Conservation (phyloP, 2,888 invertebrate species). For the Volucella bombylans region DNA sequence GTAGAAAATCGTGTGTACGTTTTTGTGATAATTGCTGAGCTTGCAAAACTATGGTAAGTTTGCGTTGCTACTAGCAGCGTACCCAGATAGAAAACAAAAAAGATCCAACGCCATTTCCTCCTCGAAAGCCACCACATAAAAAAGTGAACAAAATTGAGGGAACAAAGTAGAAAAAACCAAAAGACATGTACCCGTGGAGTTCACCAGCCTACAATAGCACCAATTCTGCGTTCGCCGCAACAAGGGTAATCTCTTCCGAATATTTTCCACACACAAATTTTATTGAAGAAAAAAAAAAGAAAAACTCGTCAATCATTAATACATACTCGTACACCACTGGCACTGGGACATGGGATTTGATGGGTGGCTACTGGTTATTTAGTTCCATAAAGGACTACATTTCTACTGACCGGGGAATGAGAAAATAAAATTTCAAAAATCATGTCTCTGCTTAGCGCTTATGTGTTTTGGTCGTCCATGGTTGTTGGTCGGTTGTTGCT, state of each 20-base stretch:
- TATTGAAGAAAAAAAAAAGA: conserved; percentile 9
- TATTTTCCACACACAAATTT: conserved; percentile 36
- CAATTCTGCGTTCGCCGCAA: conserved; percentile 62
- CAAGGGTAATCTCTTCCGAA: conserved; percentile 63
- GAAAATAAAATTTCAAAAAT: conserved; percentile 4
- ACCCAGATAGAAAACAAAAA: conserved; percentile 46
- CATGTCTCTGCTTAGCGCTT: conserved; percentile 25
- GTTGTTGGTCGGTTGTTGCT: background rate
- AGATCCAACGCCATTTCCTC: conserved; percentile 54
- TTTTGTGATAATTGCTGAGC: conserved; percentile 59
- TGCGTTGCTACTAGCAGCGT: conserved; percentile 62
- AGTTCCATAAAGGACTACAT: conserved; percentile 14
- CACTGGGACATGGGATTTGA: conserved; percentile 36
- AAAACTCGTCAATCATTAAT: conserved; percentile 20
- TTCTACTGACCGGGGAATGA: background rate
- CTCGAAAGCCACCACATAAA: conserved; percentile 14
- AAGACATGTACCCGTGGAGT: conserved; percentile 81
- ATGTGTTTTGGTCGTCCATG: background rate
- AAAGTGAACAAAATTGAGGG: conserved; percentile 3
- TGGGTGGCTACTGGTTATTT: conserved; percentile 33
- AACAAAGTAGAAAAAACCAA: background rate
- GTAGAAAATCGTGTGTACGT: conserved; percentile 13
- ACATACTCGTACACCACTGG: conserved; percentile 21
- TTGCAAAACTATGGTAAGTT: conserved; percentile 69
- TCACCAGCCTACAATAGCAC: conserved; percentile 79